phyloP scores from a whole-genome alignment of 2,113 vertebrate genomes.

The Rhabdomys dilectus region DNA sequence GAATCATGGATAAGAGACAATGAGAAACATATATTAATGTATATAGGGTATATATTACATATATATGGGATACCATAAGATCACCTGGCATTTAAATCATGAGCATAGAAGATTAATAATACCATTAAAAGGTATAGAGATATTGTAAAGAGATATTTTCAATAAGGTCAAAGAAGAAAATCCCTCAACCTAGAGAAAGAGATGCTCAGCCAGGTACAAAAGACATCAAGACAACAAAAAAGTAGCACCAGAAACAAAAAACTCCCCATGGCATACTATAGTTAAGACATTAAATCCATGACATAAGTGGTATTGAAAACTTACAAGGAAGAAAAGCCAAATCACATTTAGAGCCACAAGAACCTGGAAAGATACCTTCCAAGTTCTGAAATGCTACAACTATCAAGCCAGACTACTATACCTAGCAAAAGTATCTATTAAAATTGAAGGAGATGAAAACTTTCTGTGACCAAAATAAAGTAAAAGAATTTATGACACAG shows the following conservation, averaged over 20 bases:
- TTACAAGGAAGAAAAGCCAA: neutral
- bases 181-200: neutral
- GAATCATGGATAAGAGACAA: neutral
- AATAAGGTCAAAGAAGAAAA: neutral
- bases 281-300: neutral
- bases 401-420: neutral
- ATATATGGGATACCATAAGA: neutral
- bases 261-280: neutral
- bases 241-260: neutral
- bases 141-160: neutral
- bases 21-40: too few species aligned
- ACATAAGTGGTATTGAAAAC: neutral
- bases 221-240: neutral
- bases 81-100: neutral
- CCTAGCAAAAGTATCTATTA: neutral
- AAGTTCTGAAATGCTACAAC: neutral
- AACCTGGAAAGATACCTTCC: neutral
- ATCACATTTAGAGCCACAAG: neutral
- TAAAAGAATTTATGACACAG: neutral
- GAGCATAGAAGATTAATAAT: neutral
- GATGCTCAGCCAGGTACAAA: neutral
- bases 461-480: neutral
- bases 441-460: neutral
- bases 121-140: neutral
- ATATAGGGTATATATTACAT: neutral